A percentile compares a stretch with the other conserved stretches of the same genome.
phyloP scores from a whole-genome alignment of 2,113 vertebrate species.

The Propithecus coquereli region DNA sequence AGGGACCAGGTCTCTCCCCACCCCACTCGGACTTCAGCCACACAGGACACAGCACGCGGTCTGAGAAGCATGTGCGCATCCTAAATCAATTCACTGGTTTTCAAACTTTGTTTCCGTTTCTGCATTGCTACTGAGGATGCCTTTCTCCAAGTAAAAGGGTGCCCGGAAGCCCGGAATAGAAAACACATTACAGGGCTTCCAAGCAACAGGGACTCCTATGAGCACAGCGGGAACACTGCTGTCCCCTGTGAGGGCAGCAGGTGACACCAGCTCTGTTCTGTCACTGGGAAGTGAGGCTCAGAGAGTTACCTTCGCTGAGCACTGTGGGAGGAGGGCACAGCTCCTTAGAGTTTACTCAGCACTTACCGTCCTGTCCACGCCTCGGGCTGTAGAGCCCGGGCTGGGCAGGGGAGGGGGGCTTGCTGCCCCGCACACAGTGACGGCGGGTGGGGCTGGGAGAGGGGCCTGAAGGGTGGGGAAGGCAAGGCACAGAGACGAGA shows the following conservation, averaged over 20 bases:
- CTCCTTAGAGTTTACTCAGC: background rate
- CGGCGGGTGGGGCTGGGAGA: background rate
- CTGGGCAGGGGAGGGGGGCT: too few relatives aligned
- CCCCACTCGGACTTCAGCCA: fast-evolving
- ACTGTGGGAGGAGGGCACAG: fast-evolving
- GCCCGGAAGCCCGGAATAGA: background rate
- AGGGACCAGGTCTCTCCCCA: fast-evolving
- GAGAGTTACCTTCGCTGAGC: background rate
- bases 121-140: background rate
- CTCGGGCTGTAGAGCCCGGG: background rate
- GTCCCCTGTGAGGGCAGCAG: background rate
- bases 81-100: background rate
- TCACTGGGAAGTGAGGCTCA: background rate
- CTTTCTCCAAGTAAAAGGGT: background rate
- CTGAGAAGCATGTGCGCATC: background rate
- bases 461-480: background rate
- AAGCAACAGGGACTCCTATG: background rate
- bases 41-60: background rate
- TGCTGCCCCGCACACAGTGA: background rate
- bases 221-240: background rate
- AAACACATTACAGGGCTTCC: background rate
- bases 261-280: background rate
- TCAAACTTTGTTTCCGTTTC: background rate
- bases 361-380: fast-evolving
- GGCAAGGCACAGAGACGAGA: background rate